These are phyloP conservation scores for Arenicola marina DNA, from an alignment of 2,888 invertebrate genomes.

Conservation along the genomic window DNA sequence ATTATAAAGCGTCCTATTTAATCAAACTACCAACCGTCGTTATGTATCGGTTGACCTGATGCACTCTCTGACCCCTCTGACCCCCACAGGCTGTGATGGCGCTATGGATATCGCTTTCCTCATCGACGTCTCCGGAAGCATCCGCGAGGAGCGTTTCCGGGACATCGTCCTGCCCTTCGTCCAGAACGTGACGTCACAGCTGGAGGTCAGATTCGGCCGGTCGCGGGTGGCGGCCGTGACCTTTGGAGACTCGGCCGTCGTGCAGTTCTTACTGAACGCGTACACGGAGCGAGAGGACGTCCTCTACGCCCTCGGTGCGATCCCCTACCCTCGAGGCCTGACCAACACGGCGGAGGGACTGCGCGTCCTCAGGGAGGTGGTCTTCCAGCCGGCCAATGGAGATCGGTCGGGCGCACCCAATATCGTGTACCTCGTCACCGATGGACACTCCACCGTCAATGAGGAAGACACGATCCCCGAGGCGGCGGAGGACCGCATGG, in stretches of 20 bases:
- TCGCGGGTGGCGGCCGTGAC: slow-evolving; percentile 48
- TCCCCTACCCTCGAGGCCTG: neutral
- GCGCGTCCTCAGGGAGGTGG: neutral
- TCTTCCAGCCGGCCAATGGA: neutral
- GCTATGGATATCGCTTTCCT: slow-evolving; percentile 1
- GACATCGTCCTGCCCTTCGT: slow-evolving; percentile 8
- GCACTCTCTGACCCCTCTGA: no score
- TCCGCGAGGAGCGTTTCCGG: slow-evolving; percentile 1
- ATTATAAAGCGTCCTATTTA: no score
- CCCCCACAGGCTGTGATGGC: neutral
- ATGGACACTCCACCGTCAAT: neutral
- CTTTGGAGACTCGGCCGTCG: slow-evolving; percentile 40
- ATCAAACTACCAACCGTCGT: no score
- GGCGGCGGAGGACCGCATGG: neutral
- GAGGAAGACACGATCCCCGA: neutral
- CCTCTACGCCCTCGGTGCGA: neutral
- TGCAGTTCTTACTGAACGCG: slow-evolving; percentile 47
- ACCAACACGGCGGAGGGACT: slow-evolving; percentile 3
- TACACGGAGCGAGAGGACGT: slow-evolving; percentile 14
- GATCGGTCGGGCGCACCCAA: neutral
- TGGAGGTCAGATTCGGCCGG: slow-evolving; percentile 44
- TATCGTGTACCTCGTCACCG: neutral
- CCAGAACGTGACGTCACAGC: neutral
- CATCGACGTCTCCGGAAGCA: slow-evolving; percentile 11
- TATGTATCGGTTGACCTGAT: no score